Evolutionary conservation across 35 echinoderm and acorn worm species (phyloP), one percentile per base, ranked within the genome.

Genomic region (Apostichopus californicus): DNA sequence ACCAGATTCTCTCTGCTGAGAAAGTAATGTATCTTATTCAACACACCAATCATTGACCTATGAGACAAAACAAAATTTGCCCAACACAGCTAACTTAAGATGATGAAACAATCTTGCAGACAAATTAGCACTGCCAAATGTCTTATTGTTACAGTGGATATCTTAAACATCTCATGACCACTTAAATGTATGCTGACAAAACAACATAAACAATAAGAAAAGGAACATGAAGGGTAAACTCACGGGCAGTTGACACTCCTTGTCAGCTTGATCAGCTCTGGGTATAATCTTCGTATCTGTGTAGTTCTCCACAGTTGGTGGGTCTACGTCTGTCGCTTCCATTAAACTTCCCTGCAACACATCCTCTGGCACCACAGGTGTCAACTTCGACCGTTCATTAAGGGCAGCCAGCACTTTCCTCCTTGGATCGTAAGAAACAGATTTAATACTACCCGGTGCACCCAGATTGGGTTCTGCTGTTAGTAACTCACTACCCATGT

Each of bases 321-420:
- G 8, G 7, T 23, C 17, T 6, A 23, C 34, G 5, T 18, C 21
- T 52, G 18, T 55, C 12, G 57, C 24, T 28, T 11, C 14, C 57
- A 72, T 10, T 23, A 28, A 55, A 66, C 46, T 64, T 22, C 52
- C 46, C 21, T 68, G 21, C 5, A 64, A 9, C 24, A 20, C 46
- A 4, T 89, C 18, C 9, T 60, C 46, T 34, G 12, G 7, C 8
- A 34, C 20, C 1, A 72, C 7, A 15, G 89, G 53, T 22, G 89
- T 57, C 18, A 24, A 26, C 13, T 59, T 91, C 28, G 18, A 25
- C 24, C 52, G 21, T 79, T 91, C 89, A 17, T 79, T 78, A 13
- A 91, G 89, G 13, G 89, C 89, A 3, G 89, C 89, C 18, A 91
- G 52, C 18, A 91, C 73, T 68, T 77, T 91, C 52, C 77, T 91